Conservation (phyloP, 1,140 invertebrate species). For the Himalopsyche phryganea region DNA sequence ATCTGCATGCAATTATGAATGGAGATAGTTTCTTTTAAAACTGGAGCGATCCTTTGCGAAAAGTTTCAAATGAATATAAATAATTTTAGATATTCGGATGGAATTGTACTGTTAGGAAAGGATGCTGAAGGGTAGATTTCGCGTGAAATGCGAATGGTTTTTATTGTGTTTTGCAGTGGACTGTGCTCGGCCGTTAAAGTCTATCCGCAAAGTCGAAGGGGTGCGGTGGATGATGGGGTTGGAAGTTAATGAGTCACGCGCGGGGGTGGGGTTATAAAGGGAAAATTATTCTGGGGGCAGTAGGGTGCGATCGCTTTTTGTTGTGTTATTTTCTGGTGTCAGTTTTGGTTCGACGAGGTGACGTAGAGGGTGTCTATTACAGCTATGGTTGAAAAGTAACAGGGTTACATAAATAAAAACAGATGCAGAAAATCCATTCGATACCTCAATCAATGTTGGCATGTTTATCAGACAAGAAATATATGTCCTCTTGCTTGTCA, state of each 20-base stretch:
- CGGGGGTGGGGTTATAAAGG: slow-evolving; percentile 17
- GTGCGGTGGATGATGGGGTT: slow-evolving; percentile 28
- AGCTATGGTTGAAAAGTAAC: too few relatives aligned
- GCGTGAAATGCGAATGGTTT: slow-evolving; percentile 9
- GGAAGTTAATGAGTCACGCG: slow-evolving; percentile 35
- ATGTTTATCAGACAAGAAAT: too few relatives aligned
- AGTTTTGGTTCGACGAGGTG: slow-evolving; percentile 31
- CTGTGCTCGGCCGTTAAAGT: background rate
- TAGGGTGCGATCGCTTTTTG: slow-evolving; percentile 18
- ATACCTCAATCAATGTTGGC: too few relatives aligned
- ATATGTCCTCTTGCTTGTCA: too few relatives aligned
- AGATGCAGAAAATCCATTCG: too few relatives aligned
- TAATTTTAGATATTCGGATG: background rate
- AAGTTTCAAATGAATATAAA: background rate
- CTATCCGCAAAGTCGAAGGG: slow-evolving; percentile 16
- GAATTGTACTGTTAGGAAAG: slow-evolving; percentile 3
- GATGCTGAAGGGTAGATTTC: slow-evolving; percentile 12
- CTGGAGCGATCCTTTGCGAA: slow-evolving; percentile 8
- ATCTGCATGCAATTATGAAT: too few relatives aligned
- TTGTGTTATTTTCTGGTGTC: slow-evolving; percentile 35
- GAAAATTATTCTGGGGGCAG: slow-evolving; percentile 20
- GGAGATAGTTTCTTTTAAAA: slow-evolving; percentile 2
- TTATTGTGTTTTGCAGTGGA: slow-evolving; percentile 11
- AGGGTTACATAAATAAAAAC: too few relatives aligned
- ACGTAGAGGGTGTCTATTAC: background rate